These are phyloP conservation scores for Carterocephalus palaemon DNA, from an alignment of 2,888 invertebrate species.

Conservation along the genomic window DNA sequence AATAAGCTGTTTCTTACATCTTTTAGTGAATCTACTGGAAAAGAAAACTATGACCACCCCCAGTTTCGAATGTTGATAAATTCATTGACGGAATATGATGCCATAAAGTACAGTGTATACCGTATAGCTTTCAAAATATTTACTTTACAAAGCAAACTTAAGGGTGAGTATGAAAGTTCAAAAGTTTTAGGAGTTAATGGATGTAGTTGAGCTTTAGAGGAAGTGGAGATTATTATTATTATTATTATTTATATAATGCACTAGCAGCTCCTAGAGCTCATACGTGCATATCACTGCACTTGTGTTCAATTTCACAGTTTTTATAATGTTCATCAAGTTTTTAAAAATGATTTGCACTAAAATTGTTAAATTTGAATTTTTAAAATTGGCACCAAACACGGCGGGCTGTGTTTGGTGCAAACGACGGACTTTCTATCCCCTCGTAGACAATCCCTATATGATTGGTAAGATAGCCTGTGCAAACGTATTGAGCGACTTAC, in stretches of 20 bases:
- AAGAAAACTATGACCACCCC: constrained; percentile 80
- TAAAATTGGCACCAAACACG: constrained; percentile 76
- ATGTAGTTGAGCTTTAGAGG: too few species aligned
- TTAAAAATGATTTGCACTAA: background rate
- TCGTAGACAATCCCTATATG: constrained; percentile 95
- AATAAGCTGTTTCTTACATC: too few species aligned
- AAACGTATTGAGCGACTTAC: constrained; percentile 94
- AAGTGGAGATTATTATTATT: too few species aligned
- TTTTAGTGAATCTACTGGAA: constrained; percentile 72
- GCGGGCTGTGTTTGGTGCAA: constrained; percentile 91
- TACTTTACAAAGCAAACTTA: constrained; percentile 70
- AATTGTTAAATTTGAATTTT: background rate
- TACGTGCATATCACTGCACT: too few species aligned
- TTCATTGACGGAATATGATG: constrained; percentile 81
- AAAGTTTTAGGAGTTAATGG: background rate
- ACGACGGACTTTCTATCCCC: constrained; percentile 96
- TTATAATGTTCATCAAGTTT: too few species aligned
- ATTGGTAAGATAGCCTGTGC: constrained; percentile 96
- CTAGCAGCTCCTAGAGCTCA: too few species aligned
- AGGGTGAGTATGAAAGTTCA: constrained; percentile 67
- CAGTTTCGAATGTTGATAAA: constrained; percentile 78
- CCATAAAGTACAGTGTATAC: constrained; percentile 86
- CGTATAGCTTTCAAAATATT: constrained; percentile 85
- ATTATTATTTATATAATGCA: too few species aligned
- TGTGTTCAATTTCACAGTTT: too few species aligned